Evolutionary conservation across 2,797 vertebrate species (phyloP).

Genomic region (Rhodeus uyekii): DNA sequence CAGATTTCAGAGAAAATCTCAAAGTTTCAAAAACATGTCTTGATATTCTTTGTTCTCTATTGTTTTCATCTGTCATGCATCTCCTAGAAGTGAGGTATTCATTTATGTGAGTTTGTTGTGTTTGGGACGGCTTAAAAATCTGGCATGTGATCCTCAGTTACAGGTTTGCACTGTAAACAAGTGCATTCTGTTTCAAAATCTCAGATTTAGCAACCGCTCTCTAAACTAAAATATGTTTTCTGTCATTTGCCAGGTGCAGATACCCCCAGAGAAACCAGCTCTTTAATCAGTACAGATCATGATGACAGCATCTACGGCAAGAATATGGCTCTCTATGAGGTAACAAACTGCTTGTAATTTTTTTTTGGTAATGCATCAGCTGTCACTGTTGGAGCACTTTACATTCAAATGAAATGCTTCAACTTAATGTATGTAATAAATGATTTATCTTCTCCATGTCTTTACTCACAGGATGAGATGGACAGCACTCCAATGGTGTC

Average conservation of each 20-base stretch:
- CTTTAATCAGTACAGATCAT: conserved; percentile 78
- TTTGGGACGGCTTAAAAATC: neutral
- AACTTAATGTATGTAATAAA: neutral
- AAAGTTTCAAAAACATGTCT: neutral
- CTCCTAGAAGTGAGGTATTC: too few relatives aligned
- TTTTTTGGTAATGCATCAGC: neutral
- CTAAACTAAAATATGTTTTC: conserved; percentile 10
- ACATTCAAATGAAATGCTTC: neutral
- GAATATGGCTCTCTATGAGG: conserved; percentile 96
- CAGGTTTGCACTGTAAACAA: neutral
- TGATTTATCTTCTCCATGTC: neutral
- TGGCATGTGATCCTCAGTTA: neutral
- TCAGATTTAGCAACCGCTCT: neutral
- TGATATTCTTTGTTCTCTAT: neutral
- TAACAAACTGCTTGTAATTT: conserved; percentile 55
- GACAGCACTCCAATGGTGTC: conserved; percentile 96
- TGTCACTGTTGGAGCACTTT: neutral
- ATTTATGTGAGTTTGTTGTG: neutral
- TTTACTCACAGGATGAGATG: conserved; percentile 88
- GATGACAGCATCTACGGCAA: conserved; percentile 83
- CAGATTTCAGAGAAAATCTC: neutral
- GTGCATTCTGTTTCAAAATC: neutral
- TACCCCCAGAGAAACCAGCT: conserved; percentile 75
- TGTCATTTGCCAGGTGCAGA: conserved; percentile 75
- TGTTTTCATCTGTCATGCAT: neutral